phyloP scores from a whole-genome alignment of 2,113 vertebrate genomes.

The Drymodes brunneopygia region DNA sequence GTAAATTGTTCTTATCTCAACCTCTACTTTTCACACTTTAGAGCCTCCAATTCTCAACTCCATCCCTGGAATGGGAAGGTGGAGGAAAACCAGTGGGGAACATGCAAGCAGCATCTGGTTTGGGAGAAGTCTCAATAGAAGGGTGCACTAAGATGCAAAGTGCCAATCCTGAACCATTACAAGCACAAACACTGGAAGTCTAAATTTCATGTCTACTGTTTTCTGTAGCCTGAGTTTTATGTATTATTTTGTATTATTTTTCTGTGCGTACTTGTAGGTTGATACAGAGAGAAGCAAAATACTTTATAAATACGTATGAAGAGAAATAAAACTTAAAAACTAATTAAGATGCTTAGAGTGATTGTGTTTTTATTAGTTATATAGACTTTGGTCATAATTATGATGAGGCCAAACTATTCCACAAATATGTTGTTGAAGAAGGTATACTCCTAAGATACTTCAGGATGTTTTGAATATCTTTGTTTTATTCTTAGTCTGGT shows the following conservation, averaged over 20 bases:
- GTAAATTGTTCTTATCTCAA: not conserved
- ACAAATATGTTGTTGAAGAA: not conserved
- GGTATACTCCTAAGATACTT: not conserved
- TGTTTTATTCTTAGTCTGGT: not conserved
- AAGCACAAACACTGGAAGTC: not conserved
- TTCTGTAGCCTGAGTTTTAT: not conserved
- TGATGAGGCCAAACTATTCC: not conserved
- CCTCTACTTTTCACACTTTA: not conserved
- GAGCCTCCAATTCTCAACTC: not conserved
- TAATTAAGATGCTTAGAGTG: not conserved
- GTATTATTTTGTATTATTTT: not conserved
- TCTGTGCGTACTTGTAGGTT: not conserved
- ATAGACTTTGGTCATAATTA: not conserved
- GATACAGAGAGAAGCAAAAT: not conserved
- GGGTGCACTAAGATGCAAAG: not conserved
- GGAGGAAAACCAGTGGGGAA: not conserved
- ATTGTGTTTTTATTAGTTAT: not conserved
- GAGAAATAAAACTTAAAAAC: not conserved
- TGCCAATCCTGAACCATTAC: not conserved
- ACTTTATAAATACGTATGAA: not conserved
- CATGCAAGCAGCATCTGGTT: accelerated
- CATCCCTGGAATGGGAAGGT: not conserved
- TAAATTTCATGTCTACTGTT: not conserved
- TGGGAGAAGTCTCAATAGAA: not conserved
- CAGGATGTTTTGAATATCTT: not conserved